Evolutionary conservation across 1,140 invertebrate genomes (phyloP).

Genomic region (Druon quercuslanigerum): DNA sequence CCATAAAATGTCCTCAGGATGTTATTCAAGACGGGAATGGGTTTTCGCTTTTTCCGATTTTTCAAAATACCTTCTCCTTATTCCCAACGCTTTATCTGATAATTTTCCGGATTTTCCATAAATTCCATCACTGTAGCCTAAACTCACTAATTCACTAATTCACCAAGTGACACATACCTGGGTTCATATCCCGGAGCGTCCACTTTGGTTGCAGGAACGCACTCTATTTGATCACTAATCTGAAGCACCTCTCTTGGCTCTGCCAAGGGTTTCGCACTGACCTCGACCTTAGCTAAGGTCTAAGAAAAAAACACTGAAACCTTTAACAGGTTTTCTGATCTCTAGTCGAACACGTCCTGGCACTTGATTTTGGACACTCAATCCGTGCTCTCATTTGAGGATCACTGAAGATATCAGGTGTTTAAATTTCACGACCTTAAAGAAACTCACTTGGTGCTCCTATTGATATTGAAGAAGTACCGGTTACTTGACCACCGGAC

Average conservation of each 20-base stretch:
- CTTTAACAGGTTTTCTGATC: slow-evolving; percentile 4
- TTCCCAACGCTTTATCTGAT: background rate
- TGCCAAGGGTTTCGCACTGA: slow-evolving; percentile 21
- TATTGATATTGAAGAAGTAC: background rate
- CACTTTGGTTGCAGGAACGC: slow-evolving; percentile 57
- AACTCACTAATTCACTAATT: slow-evolving; percentile 11
- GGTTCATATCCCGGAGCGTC: slow-evolving; percentile 71
- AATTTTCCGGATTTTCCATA: background rate
- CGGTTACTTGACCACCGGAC: slow-evolving; percentile 6
- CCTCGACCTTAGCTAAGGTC: slow-evolving; percentile 26
- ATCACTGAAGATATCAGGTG: background rate
- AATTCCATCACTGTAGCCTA: background rate
- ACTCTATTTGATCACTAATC: slow-evolving; percentile 46
- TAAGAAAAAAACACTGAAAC: slow-evolving; percentile 13
- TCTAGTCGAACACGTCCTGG: slow-evolving; percentile 13
- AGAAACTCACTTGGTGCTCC: slow-evolving; percentile 19
- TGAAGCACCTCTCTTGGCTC: slow-evolving; percentile 31
- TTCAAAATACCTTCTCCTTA: no score
- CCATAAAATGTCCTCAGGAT: no score
- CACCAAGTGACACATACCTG: slow-evolving; percentile 63
- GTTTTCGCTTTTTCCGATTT: no score
- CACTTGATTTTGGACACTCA: slow-evolving; percentile 6
- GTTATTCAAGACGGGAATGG: no score
- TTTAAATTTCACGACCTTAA: slow-evolving; percentile 8
- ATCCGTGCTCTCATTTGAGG: slow-evolving; percentile 1